Evolutionary conservation across 2,797 vertebrate species (phyloP), one percentile per base, ranked within the genome.

Genomic region (Manis javanica): DNA sequence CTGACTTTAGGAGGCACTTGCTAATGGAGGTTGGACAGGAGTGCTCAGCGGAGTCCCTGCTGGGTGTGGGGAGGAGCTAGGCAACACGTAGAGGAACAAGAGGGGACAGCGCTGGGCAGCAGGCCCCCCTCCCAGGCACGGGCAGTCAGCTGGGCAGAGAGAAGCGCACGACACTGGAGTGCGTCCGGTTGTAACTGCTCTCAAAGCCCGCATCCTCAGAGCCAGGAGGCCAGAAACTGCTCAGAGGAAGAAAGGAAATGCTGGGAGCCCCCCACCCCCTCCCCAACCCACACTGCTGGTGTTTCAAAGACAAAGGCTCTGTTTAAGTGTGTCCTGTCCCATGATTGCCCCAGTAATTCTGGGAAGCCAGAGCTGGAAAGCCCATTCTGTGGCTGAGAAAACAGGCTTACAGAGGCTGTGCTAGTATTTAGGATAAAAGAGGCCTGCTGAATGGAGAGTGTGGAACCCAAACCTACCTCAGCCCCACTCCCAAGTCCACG

Each of bases 151-250:
- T 46, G 46, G 42, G 71, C 49, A 19, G 68, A 24, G 57, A 21
- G 6, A 6, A 12, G 66, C n/a, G 5, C 26, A 31, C 16, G 12
- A 8, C 16, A 3, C 0, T 5, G 5, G 24, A 21, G 0, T 8
- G 3, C 19, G 18, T 7, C 39, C 42, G 5, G 37, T 18, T 3
- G 3, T 5, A 1, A 18, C 23, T 1, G 37, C 78, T 18, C 16
- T 68, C 37, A 21, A 61, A 57, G 74, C n/a, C 49, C 0, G 9
- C 8, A 21, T 15, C 51, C 13, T 14, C 71, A 12, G 71, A 31
- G 10, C 46, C 46, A 10, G 46, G 46, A 46, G 46, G 46, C 46
- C 46, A 10, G 19, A 13, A 3, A 71, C 31, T 26, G 21, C 71
- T 87, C 69, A 55, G 55, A 74, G 37, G 9, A 83, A 55, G n/a